Conservation (phyloP, 2,113 vertebrate species). For the Saimiri boliviensis region DNA sequence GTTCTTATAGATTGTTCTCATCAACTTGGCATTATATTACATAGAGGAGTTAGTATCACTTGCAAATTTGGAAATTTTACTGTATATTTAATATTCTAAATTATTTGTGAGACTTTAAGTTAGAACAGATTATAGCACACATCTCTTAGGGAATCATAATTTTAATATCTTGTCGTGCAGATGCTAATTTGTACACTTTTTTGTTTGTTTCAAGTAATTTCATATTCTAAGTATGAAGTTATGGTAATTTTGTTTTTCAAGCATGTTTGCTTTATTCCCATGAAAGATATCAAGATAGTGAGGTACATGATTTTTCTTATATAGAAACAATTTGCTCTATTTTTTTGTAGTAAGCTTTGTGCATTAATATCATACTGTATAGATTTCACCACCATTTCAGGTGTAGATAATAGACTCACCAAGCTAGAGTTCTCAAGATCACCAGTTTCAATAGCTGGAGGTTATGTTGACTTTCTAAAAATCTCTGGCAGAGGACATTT, state of each 20-base stretch:
- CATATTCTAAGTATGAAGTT: conserved; percentile 16
- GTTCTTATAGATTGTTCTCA: background rate
- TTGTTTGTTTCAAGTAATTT: background rate
- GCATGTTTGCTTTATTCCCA: background rate
- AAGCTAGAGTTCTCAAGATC: background rate
- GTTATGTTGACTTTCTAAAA: background rate
- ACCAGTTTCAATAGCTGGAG: background rate
- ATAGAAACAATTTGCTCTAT: background rate
- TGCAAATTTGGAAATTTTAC: background rate
- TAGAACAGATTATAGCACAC: background rate
- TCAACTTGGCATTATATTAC: background rate
- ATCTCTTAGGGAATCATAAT: background rate
- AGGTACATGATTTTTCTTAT: background rate
- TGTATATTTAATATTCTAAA: background rate
- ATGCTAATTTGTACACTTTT: background rate
- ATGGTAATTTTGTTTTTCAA: background rate
- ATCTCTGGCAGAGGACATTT: background rate
- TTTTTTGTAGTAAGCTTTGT: background rate
- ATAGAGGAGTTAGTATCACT: background rate
- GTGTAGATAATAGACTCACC: background rate
- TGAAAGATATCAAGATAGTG: background rate
- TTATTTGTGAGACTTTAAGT: background rate
- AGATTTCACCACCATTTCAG: background rate
- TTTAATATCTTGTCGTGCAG: background rate
- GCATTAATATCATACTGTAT: background rate